These are phyloP conservation scores for Xerus inauris DNA, from an alignment of 2,113 vertebrate species.

Conservation along the genomic window DNA sequence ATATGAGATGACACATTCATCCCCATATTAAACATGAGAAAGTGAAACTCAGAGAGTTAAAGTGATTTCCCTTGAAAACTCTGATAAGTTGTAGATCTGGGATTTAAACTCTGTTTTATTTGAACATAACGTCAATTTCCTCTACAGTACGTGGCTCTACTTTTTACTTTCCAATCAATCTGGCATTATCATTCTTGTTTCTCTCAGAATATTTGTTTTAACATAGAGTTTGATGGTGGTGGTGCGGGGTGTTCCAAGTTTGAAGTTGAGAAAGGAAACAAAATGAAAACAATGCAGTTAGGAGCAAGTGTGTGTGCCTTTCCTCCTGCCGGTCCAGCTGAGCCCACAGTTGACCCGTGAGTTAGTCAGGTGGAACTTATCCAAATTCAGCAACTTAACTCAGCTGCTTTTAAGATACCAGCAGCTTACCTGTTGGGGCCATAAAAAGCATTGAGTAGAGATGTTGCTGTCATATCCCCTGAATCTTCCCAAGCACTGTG, in stretches of 20 bases:
- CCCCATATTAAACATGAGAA: not conserved
- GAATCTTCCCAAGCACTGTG: constrained; percentile 21
- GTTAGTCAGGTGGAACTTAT: not conserved
- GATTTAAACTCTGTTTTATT: not conserved
- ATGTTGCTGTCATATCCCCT: not conserved
- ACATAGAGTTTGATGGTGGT: not conserved
- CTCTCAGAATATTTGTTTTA: not conserved
- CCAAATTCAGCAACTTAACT: constrained; percentile 43
- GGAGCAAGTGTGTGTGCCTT: not conserved
- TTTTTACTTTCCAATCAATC: not conserved
- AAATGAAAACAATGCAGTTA: not conserved
- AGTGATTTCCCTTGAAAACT: not conserved
- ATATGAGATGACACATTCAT: not conserved
- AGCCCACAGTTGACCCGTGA: fast-evolving
- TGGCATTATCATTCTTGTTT: not conserved
- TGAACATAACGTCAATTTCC: not conserved
- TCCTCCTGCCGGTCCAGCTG: not conserved
- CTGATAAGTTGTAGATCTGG: not conserved
- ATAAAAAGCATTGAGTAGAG: constrained; percentile 14
- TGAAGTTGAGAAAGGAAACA: not conserved
- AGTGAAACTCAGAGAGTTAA: not conserved
- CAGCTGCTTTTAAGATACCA: constrained; percentile 40
- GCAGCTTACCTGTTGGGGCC: constrained; percentile 68
- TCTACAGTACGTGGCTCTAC: not conserved
- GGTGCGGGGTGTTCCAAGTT: not conserved